These are phyloP conservation scores for Fistularia commersonii DNA, from an alignment of 2,797 vertebrate species.

Conservation along the genomic window DNA sequence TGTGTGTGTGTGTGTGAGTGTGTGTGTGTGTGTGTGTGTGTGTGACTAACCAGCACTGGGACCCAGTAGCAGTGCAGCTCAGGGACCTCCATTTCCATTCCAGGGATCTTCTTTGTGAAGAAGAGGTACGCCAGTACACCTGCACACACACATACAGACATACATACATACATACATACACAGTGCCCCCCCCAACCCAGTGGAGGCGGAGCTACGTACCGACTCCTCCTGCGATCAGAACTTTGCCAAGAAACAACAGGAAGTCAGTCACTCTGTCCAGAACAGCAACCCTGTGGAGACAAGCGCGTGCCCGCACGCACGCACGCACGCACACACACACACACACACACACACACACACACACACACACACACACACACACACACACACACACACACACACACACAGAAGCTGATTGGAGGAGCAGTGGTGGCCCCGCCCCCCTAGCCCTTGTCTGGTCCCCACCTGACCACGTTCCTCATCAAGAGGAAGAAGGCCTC, in stretches of 20 bases:
- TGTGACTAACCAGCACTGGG: conserved; percentile 83
- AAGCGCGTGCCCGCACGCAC: too few species aligned
- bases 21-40: neutral
- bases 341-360: too few species aligned
- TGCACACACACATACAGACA: too few species aligned
- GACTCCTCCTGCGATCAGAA: conserved; percentile 83
- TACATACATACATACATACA: conserved; percentile 27
- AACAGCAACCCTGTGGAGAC: conserved; percentile 80
- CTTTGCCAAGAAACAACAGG: conserved; percentile 85
- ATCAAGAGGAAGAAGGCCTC: conserved; percentile 89
- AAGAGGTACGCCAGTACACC: conserved; percentile 84
- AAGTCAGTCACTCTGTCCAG: conserved; percentile 90
- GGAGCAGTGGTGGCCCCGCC: too few species aligned
- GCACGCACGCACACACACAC: too few species aligned
- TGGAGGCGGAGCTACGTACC: conserved; percentile 80
- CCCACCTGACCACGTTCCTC: conserved; percentile 89
- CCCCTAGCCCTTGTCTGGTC: too few species aligned
- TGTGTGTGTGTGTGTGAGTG: neutral
- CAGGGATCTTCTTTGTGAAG: conserved; percentile 80
- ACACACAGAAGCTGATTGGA: too few species aligned
- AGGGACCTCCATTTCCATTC: conserved; percentile 78
- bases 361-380: too few species aligned
- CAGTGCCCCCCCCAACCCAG: neutral
- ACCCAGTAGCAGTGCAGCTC: conserved; percentile 87
- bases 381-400: too few species aligned